Evolutionary conservation across 2,797 vertebrate species (phyloP), one percentile per base, ranked within the genome.

Genomic region (Sebastes aleutianus): DNA sequence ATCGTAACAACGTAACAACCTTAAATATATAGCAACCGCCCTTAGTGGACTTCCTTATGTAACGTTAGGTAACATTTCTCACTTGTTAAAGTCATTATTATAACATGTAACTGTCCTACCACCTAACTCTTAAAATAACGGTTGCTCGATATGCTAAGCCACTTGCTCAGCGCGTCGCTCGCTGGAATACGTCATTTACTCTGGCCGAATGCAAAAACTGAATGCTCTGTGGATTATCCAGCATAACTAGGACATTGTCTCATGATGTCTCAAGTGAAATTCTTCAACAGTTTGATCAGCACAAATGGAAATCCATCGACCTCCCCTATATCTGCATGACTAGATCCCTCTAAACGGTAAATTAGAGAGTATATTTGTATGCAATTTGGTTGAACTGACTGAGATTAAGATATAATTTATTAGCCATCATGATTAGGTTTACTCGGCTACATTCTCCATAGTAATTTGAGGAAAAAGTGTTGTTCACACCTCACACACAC

Each of bases 121-220:
- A 50, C 3, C 1, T 50, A 50, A 50, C 47, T 20, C 0, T 50
- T 0, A 50, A 50, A 50, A 50, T 0, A 50, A 8, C 8, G 7
- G 47, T 18, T 50, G 47, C 7, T 20, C 3, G 8, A 50, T 50
- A 50, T 50, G 47, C 47, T 50, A 20, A 50, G 2, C 0, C 47
- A 50, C 3, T 0, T 20, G 18, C 18, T 50, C 47, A 0, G 47
- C 47, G 18, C 47, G 7, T 50, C 18, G 47, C 47, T 50, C 2
- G 7, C 16, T 20, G 47, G 2, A 20, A 50, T 50, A 50, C 8
- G 2, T 50, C 18, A 50, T 18, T 50, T 20, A 7, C 47, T 50
- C 0, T 8, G 18, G 47, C 47, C 47, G 18, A 50, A 20, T 50
- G 47, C 47, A 50, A 50, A 50, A 50, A 50, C 16, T 3, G 1